Evolutionary conservation across 2,113 vertebrate species (phyloP).

Genomic region (Callopanchax toddi): DNA sequence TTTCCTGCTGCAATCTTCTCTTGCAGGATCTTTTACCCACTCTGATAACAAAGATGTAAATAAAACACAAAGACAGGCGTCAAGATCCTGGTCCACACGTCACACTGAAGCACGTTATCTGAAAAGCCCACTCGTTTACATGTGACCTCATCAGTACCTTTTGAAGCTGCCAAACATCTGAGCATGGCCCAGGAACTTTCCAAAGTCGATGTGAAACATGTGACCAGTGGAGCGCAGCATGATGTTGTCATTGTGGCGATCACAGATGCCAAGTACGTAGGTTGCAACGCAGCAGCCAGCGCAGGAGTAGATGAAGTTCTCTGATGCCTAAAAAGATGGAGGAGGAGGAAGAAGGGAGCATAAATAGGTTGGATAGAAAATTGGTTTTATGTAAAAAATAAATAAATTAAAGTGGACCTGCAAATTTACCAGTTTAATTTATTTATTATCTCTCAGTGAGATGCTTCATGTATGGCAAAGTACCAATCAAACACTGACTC

Average conservation of each 20-base stretch:
- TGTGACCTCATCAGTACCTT: conserved; percentile 79
- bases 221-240: conserved; percentile 97
- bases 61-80: not conserved
- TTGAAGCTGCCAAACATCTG: conserved; percentile 99
- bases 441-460: too few relatives aligned
- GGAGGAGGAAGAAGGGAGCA: too few relatives aligned
- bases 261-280: conserved; percentile 95
- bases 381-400: too few relatives aligned
- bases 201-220: conserved; percentile 99
- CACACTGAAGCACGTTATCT: too few relatives aligned
- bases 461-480: too few relatives aligned
- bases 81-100: not conserved
- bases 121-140: too few relatives aligned
- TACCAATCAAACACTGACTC: too few relatives aligned
- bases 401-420: too few relatives aligned
- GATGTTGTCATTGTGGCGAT: conserved; percentile 98
- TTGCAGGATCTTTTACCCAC: not conserved
- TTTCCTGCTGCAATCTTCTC: not conserved
- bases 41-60: not conserved
- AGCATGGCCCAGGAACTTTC: conserved; percentile 96
- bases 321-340: conserved; percentile 85
- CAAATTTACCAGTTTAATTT: too few relatives aligned
- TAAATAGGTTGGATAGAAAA: too few relatives aligned
- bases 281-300: conserved; percentile 98
- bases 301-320: conserved; percentile 99